Percentiles rank a stretch among this genome's conserved stretches.
phyloP scores from a whole-genome alignment of 53 echinoderm and acorn worm genomes.

The Echinarachnius parma region DNA sequence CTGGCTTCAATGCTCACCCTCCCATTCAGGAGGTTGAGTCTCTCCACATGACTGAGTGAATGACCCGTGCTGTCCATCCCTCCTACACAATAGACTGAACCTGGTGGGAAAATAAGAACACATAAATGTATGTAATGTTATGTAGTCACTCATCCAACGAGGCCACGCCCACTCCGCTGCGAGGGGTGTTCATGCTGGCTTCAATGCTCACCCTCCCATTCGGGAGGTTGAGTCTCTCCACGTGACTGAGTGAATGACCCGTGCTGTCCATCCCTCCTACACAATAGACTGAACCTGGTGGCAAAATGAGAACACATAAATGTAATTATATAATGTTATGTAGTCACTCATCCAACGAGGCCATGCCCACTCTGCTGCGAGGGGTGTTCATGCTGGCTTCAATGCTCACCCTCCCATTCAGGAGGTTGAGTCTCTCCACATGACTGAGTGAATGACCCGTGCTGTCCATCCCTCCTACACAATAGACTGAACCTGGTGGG shows the following conservation, averaged over 20 bases:
- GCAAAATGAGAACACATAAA: background rate
- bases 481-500: slow-evolving; percentile 73
- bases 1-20: slow-evolving; percentile 87
- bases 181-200: slow-evolving; percentile 80
- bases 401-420: slow-evolving; percentile 78
- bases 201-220: slow-evolving; percentile 81
- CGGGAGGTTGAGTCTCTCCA: slow-evolving; percentile 74
- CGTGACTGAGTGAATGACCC: slow-evolving; percentile 75
- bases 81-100: slow-evolving; percentile 82
- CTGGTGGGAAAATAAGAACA: too few species aligned
- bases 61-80: slow-evolving; percentile 91
- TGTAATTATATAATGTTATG: too few species aligned
- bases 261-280: slow-evolving; percentile 92
- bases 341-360: slow-evolving; percentile 59
- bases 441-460: slow-evolving; percentile 78
- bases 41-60: slow-evolving; percentile 76
- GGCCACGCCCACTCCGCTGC: slow-evolving; percentile 81
- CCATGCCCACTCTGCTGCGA: slow-evolving; percentile 76
- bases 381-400: slow-evolving; percentile 86
- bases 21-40: slow-evolving; percentile 70
- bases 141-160: slow-evolving; percentile 60
- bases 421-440: slow-evolving; percentile 76
- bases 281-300: slow-evolving; percentile 75
- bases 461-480: slow-evolving; percentile 90
- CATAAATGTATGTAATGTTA: too few species aligned